Percentiles rank a stretch among this genome's conserved stretches.
These are phyloP conservation scores for Plodia interpunctella DNA, from an alignment of 1,140 invertebrate genomes.

Conservation along the genomic window DNA sequence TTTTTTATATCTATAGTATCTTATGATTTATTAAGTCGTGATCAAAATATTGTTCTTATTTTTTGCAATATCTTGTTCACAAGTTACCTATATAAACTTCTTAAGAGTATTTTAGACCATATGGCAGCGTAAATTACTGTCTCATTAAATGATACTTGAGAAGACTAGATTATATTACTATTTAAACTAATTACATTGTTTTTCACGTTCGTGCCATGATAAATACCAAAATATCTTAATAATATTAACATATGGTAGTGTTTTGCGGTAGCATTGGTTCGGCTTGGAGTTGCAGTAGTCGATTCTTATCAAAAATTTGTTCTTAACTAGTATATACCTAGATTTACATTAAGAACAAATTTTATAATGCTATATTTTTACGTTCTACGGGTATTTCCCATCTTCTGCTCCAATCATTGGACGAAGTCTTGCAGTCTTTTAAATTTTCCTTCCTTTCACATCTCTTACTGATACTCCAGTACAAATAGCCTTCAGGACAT, in stretches of 20 bases:
- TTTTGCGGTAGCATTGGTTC: no score
- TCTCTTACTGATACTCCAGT: conserved; percentile 85
- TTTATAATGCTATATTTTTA: conserved; percentile 58
- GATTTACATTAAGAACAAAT: no score
- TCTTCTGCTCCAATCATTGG: conserved; percentile 59
- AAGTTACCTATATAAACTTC: conserved; percentile 34
- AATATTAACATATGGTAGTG: no score
- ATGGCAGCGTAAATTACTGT: not conserved
- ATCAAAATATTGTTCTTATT: conserved; percentile 53
- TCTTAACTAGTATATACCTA: not conserved
- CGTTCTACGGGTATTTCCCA: conserved; percentile 77
- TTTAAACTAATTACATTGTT: not conserved
- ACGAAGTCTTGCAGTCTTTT: conserved; percentile 77
- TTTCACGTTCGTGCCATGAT: no score
- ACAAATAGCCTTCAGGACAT: conserved; percentile 86
- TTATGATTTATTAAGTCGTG: conserved; percentile 45
- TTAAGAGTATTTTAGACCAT: conserved; percentile 8
- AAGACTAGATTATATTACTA: not conserved
- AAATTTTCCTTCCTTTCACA: conserved; percentile 82
- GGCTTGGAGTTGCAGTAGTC: no score
- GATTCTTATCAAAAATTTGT: not conserved
- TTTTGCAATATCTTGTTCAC: conserved; percentile 62
- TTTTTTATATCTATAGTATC: not conserved
- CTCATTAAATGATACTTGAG: not conserved
- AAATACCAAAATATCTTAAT: no score